A percentile compares a stretch with the other conserved stretches of the same genome.
Evolutionary conservation across 1,140 invertebrate genomes (phyloP).

Genomic region (Bombus terrestris): DNA sequence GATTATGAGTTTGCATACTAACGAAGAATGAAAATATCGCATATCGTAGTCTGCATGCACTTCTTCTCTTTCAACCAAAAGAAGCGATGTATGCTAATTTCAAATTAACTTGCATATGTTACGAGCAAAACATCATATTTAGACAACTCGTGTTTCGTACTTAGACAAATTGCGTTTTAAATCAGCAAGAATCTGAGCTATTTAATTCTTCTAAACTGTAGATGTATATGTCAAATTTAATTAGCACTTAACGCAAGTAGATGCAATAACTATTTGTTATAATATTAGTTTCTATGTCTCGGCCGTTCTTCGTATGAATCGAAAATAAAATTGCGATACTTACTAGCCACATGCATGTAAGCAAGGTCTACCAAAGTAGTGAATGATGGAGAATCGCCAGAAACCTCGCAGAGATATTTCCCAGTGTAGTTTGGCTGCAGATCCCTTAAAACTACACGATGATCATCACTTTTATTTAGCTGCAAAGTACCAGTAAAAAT

Average conservation of each 20-base stretch:
- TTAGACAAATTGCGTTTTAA: background rate
- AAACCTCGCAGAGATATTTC: conserved; percentile 89
- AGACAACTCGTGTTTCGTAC: background rate
- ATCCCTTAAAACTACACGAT: conserved; percentile 87
- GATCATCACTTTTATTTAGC: conserved; percentile 76
- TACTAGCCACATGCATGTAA: conserved; percentile 89
- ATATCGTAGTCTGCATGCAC: background rate
- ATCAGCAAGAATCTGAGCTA: background rate
- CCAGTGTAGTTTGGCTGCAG: conserved; percentile 87
- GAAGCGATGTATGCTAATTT: background rate
- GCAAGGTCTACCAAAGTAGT: conserved; percentile 85
- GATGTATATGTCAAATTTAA: too few species aligned
- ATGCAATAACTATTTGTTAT: too few species aligned
- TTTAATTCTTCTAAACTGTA: too few species aligned
- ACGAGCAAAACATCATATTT: background rate
- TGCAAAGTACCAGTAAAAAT: conserved; percentile 63
- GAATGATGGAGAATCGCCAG: conserved; percentile 88
- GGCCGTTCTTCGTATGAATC: too few species aligned
- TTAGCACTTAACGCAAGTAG: too few species aligned
- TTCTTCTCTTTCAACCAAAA: background rate
- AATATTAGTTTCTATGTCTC: too few species aligned
- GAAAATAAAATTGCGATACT: conserved; percentile 75
- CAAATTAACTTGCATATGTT: background rate
- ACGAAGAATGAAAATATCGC: background rate
- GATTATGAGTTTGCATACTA: background rate